Evolutionary conservation across 2,113 vertebrate species (phyloP), one percentile per base, ranked within the genome.

Genomic region (Hippocampus comes): DNA sequence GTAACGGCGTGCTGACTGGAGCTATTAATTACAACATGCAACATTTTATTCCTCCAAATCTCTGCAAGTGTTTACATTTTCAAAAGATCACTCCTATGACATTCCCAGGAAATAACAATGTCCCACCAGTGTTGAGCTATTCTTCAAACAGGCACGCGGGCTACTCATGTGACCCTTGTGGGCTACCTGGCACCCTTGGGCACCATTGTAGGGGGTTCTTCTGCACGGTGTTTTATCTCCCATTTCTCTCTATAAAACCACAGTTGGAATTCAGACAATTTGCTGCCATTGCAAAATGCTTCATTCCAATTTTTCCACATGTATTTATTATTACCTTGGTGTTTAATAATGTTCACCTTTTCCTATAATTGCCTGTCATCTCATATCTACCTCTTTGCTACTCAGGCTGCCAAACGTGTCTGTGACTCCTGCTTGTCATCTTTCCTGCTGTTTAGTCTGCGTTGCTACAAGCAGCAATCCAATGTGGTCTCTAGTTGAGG

Each of bases 391-490:
- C 21, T 42, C 27, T n/a, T 48, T 68, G 9, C 78, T 60, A 65
- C 56, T 23, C 30, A 67, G 53, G 51, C 67, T 79, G 76, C 71
- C 72, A 71, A 64, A 78, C 51, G 49, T 72, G 67, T 14, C 48
- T 53, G 49, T 51, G 15, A 78, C 71, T 76, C 68, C 67, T 64
- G 23, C 25, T 15, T 77, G 73, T 70, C 76, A 53, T 46, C 15
- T 67, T 42, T 42, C 66, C 61, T 66, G 51, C 67, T 79, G 72
- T 83, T 82, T 70, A 72, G 73, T 71, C 42, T 8, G 21, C 72
- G 41, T 74, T 15, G 57, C 85, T 77, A 68, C 63, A 41, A 69
- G 77, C 72, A 73, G 42, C 68, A 66, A 46, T 84, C 78, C 68
- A 72, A 78, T 65, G 57, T 72, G 42, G 71, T 61, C 79, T 73